Conservation (phyloP, 2,113 vertebrate species). For the Brachyistius frenatus region DNA sequence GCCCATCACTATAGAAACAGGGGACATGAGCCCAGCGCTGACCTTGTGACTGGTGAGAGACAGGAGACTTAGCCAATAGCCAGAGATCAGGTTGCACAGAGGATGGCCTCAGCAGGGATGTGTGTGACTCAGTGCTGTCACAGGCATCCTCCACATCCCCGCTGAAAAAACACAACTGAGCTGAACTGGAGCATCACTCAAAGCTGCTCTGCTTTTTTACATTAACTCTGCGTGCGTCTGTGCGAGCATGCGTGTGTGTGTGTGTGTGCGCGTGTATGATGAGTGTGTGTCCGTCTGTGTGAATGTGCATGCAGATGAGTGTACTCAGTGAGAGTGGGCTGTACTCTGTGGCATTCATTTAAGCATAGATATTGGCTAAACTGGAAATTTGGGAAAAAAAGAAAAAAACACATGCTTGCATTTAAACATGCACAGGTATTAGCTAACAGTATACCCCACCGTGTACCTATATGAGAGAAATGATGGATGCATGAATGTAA, state of each 20-base stretch:
- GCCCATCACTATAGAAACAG: constrained; percentile 72
- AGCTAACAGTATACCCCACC: constrained; percentile 81
- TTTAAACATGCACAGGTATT: constrained; percentile 78
- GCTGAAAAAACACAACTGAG: constrained; percentile 70
- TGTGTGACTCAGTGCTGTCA: constrained; percentile 76
- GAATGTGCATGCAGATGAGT: constrained; percentile 77
- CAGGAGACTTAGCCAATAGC: constrained; percentile 69
- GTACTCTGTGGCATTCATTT: constrained; percentile 68
- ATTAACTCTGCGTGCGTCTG: constrained; percentile 57
- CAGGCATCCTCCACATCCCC: constrained; percentile 68
- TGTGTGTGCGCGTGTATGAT: constrained; percentile 23
- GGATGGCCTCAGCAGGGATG: constrained; percentile 63
- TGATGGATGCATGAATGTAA: constrained; percentile 95
- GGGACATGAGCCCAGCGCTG: constrained; percentile 71
- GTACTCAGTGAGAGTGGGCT: constrained; percentile 70
- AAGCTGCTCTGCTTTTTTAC: constrained; percentile 62
- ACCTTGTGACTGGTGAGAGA: constrained; percentile 77
- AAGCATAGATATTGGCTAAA: constrained; percentile 70
- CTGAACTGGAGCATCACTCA: constrained; percentile 71
- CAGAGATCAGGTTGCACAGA: constrained; percentile 79
- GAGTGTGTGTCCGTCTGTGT: constrained; percentile 39
- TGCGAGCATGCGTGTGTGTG: constrained; percentile 25
- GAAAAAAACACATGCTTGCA: constrained; percentile 79
- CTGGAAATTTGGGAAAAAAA: constrained; percentile 70
- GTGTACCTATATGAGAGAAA: constrained; percentile 85